Conservation (phyloP, 2,888 invertebrate species). For the Parnassius smintheus region DNA sequence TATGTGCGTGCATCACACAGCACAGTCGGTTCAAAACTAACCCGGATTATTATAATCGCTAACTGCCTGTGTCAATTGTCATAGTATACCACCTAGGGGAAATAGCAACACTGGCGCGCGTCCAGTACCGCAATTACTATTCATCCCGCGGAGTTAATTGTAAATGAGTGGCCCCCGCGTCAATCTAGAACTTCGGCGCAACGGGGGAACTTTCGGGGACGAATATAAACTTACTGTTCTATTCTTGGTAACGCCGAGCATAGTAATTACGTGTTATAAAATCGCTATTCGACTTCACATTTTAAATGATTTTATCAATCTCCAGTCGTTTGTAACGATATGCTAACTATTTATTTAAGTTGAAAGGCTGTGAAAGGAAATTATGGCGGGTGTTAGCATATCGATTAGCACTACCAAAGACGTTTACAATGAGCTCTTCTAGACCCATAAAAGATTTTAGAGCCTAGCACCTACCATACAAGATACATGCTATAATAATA, state of each 20-base stretch:
- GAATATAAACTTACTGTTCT: slow-evolving; percentile 70
- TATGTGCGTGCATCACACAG: slow-evolving; percentile 44
- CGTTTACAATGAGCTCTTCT: slow-evolving; percentile 1
- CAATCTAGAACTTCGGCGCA: slow-evolving; percentile 66
- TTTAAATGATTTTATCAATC: background rate
- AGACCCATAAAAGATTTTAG: slow-evolving; percentile 10
- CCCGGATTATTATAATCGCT: slow-evolving; percentile 71
- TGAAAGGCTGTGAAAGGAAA: slow-evolving; percentile 1
- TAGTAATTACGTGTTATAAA: slow-evolving; percentile 24
- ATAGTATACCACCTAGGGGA: slow-evolving; percentile 55
- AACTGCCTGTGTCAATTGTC: slow-evolving; percentile 61
- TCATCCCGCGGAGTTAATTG: slow-evolving; percentile 73
- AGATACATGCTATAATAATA: no score
- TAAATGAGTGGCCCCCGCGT: slow-evolving; percentile 73
- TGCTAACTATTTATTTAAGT: slow-evolving; percentile 4
- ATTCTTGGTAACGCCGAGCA: slow-evolving; percentile 65
- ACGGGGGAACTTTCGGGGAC: slow-evolving; percentile 74
- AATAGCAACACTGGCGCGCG: slow-evolving; percentile 62
- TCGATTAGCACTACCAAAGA: slow-evolving; percentile 12
- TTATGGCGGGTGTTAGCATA: slow-evolving; percentile 8
- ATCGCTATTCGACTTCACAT: slow-evolving; percentile 11
- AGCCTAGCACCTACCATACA: background rate
- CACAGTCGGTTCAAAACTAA: slow-evolving; percentile 70
- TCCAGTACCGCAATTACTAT: slow-evolving; percentile 64
- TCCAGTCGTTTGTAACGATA: background rate